A percentile compares a stretch with the other conserved stretches of the same genome.
These are phyloP conservation scores for Notarius lentiginosus DNA, from an alignment of 2,113 vertebrate species.

Conservation along the genomic window DNA sequence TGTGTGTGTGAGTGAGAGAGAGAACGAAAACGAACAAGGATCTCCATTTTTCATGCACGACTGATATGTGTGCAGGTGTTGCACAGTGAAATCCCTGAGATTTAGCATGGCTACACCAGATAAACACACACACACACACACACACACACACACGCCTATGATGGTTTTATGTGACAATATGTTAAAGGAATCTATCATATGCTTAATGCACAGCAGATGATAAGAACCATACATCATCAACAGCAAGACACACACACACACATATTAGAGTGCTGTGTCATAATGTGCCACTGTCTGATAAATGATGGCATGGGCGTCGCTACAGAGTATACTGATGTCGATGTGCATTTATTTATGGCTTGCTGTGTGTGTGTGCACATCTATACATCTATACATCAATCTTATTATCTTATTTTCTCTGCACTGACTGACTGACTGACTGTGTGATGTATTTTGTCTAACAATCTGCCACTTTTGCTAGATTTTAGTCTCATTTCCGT, in stretches of 20 bases:
- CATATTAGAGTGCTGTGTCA: conserved; percentile 25
- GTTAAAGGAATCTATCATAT: conserved; percentile 21
- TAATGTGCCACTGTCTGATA: conserved; percentile 28
- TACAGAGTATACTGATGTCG: not conserved
- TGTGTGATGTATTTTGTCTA: not conserved
- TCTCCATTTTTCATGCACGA: not conserved
- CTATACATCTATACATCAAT: not conserved
- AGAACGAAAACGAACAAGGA: not conserved
- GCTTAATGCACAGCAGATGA: conserved; percentile 39
- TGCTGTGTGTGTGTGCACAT: not conserved
- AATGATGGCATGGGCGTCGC: conserved; percentile 5
- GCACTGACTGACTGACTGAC: not conserved
- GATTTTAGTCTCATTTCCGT: not conserved
- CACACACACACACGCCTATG: not conserved
- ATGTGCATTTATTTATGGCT: not conserved
- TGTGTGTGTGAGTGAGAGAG: not conserved
- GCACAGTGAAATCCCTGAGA: not conserved
- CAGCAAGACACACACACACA: conserved; percentile 5
- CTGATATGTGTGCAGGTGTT: conserved; percentile 11
- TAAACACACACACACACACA: conserved; percentile 20
- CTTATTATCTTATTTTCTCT: not conserved
- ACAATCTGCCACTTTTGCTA: not conserved
- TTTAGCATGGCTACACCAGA: conserved; percentile 6
- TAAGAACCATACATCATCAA: conserved; percentile 30
- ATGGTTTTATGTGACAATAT: conserved; percentile 8